Base-by-base conservation (phyloP, 2,888 invertebrate species). In the Nemotelus nigrinus region DNA sequence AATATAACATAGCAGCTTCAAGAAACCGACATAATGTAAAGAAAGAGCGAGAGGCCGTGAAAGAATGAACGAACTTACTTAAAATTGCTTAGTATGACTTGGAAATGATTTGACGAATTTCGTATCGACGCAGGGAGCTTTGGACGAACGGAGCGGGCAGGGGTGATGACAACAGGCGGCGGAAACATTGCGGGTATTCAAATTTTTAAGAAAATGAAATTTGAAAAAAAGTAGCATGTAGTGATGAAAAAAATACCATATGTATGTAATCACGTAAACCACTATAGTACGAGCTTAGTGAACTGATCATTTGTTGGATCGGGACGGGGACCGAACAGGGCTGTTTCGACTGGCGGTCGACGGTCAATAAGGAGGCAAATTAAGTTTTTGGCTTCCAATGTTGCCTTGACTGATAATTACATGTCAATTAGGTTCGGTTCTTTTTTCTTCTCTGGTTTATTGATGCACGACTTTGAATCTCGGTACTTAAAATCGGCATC, bases 341-440 rank as follows among this genome's bases (percentile, higher is more conserved):
- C 25, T 25, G 25, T 25, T 25, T 64, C 43, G 64, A 43, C 65
- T n/a, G 41, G n/a, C 55, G 70, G 3, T 72, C 77, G 78, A 63
- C 44, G 75, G 78, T 78, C 79, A 78, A 78, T 78, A 68, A 67
- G 58, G 65, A 76, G 65, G 76, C 79, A 79, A 79, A 79, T 79
- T 79, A 79, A 78, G 79, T 79, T 79, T 79, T 79, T 79, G 74
- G 79, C 78, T 78, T 64, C 53, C 57, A 77, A 53, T 68, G 68
- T 68, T 63, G 76, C 55, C 64, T 76, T 76, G 64, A 60, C 67
- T 76, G 79, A 79, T 79, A 79, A 79, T 79, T 79, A 79, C 79
- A 79, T 79, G 79, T 79, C 79, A 79, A 79, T 78, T 79, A 79
- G 78, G 79, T 70, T 70, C 76, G 44, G 58, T 78, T 77, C 47